Base-by-base conservation (phyloP, 2,888 invertebrate genomes). In the Agapetus fuscipes region DNA sequence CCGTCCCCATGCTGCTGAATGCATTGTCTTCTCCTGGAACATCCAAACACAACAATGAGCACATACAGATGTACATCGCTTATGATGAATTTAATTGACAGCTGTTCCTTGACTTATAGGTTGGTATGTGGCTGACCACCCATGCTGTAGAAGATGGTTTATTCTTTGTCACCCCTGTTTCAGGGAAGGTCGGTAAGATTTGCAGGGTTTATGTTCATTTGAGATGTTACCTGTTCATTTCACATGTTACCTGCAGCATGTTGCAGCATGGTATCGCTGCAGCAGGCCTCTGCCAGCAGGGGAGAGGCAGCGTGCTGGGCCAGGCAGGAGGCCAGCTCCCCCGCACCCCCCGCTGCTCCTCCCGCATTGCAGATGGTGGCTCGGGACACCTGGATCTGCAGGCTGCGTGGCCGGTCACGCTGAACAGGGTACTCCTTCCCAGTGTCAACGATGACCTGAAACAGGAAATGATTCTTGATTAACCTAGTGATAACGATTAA, bases 361-460 rank as follows among this genome's bases (percentile, higher is more conserved):
- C 78, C 66, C 7, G 75, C 73, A 55, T 83, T 83, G 3, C 78
- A 77, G 17, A 78, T 56, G 0, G 58, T 64, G 1, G 83, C 78
- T 34, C 87, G 70, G 2, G 89, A 87, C 1, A 84, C 80, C 62
- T 88, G 87, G 20, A 89, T 66, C 54, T 91, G 89, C 49, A 96
- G 69, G 17, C 86, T 82, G 53, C 83, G 83, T 0, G 95, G 96
- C 15, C 93, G 71, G 60, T 94, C 93, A 44, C 83, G 76, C 62
- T 87, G 91, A 35, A 78, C 82, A 3, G 83, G 76, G 53, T 83
- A 80, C 49, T 86, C 84, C 6, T 74, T 59, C 17, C 78, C 76
- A 17, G 84, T 82, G 61, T 91, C 90, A 52, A 88, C 71, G 26
- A 85, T 75, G 48, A 88, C 56, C 87, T 88, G 58, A 14, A 64